A percentile compares a stretch with the other conserved stretches of the same genome.
Evolutionary conservation across 2,113 vertebrate species (phyloP).

Genomic region (Rhipidura dahli): DNA sequence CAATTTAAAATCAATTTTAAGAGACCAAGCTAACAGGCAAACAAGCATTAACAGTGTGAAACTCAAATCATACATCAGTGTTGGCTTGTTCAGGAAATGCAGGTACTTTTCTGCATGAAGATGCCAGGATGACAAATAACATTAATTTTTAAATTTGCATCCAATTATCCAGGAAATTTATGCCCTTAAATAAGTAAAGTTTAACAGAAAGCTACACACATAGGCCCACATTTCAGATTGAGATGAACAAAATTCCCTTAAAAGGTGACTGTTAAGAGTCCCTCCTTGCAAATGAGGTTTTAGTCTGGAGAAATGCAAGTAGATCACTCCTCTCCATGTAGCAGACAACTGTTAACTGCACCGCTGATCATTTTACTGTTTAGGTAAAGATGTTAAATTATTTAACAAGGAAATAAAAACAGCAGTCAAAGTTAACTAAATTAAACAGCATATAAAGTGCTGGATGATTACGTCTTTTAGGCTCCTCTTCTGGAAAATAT

Average conservation of each 20-base stretch:
- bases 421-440: not conserved
- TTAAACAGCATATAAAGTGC: not conserved
- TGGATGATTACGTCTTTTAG: not conserved
- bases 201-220: not conserved
- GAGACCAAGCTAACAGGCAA: not conserved
- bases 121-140: not conserved
- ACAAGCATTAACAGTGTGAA: not conserved
- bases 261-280: not conserved
- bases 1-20: not conserved
- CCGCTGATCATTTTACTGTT: not conserved
- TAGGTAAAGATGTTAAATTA: not conserved
- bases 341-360: not conserved
- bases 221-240: not conserved
- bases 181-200: not conserved
- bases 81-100: not conserved
- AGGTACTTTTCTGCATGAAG: not conserved
- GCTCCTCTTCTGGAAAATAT: not conserved
- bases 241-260: not conserved
- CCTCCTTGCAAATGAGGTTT: accelerated
- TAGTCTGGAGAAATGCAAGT: not conserved
- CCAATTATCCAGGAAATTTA: not conserved
- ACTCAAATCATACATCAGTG: not conserved
- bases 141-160: not conserved
- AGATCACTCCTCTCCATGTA: not conserved
- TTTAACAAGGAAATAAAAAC: not conserved